These are phyloP conservation scores for Trachelus stipa DNA, from an alignment of 2,888 invertebrate genomes.

Conservation along the genomic window DNA sequence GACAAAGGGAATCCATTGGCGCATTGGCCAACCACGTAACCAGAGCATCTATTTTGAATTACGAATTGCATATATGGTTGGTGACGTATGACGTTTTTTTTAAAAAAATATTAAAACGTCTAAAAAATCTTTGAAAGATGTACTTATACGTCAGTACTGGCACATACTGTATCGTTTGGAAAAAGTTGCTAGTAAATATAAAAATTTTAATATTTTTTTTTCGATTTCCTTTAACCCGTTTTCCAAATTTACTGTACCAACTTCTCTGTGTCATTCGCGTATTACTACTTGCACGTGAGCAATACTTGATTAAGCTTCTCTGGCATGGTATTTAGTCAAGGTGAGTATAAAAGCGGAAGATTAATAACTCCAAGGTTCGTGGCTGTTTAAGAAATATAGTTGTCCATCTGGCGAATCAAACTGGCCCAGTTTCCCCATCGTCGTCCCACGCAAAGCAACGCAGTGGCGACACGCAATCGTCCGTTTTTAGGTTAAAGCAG, in stretches of 20 bases:
- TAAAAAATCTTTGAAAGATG: too few relatives aligned
- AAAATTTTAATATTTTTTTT: too few relatives aligned
- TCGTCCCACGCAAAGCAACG: constrained; percentile 9
- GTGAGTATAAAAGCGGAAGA: neutral
- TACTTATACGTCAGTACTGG: too few relatives aligned
- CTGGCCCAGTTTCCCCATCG: constrained; percentile 11
- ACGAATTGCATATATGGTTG: neutral
- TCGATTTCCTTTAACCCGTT: neutral
- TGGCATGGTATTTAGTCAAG: neutral
- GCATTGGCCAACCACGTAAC: neutral
- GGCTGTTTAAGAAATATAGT: neutral
- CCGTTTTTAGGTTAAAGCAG: constrained; percentile 14
- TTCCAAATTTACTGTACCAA: neutral
- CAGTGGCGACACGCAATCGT: constrained; percentile 11
- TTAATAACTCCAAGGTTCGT: neutral
- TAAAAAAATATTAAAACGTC: too few relatives aligned
- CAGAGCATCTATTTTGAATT: neutral
- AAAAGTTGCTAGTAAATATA: too few relatives aligned
- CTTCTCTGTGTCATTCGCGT: neutral
- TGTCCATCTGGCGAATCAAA: neutral
- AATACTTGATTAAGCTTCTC: neutral
- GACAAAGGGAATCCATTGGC: neutral
- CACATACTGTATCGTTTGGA: too few relatives aligned
- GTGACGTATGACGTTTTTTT: neutral
- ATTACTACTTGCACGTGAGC: neutral